These are phyloP conservation scores for Darevskia mixta DNA, from an alignment of 2,797 vertebrate species.

Conservation along the genomic window DNA sequence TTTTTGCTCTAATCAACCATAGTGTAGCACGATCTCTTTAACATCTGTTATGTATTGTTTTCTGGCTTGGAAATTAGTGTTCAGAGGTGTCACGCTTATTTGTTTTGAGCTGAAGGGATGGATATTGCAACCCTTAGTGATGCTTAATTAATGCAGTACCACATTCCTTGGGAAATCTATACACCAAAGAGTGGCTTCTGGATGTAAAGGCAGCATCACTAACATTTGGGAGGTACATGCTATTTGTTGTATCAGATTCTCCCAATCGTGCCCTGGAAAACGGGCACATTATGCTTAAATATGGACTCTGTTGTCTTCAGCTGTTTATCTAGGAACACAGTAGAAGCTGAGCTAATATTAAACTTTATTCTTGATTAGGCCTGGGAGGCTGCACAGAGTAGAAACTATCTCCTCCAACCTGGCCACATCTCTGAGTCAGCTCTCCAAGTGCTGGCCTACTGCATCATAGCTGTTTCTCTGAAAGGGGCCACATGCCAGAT, in stretches of 20 bases:
- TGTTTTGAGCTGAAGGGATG: conserved; percentile 43
- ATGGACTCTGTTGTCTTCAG: background rate
- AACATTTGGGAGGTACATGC: conserved; percentile 10
- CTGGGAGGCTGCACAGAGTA: no score
- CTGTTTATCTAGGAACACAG: no score
- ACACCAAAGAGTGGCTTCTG: background rate
- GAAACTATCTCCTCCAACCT: no score
- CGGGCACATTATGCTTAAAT: background rate
- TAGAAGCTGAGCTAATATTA: no score
- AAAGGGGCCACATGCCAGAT: no score
- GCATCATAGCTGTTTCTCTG: no score
- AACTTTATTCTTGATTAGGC: no score
- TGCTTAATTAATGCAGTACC: conserved; percentile 31
- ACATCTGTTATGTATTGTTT: conserved; percentile 41
- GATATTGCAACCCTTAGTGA: conserved; percentile 31
- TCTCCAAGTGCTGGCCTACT: no score
- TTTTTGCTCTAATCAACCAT: conserved; percentile 35
- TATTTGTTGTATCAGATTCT: conserved; percentile 6
- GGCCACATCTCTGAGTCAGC: no score
- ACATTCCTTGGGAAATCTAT: conserved; percentile 26
- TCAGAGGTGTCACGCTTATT: conserved; percentile 38
- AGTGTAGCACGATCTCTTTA: conserved; percentile 29
- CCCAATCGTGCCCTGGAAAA: conserved; percentile 1
- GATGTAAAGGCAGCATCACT: background rate
- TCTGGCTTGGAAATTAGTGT: conserved; percentile 37